Conservation (phyloP, 2,113 vertebrate genomes). For the Megaptera novaeangliae region DNA sequence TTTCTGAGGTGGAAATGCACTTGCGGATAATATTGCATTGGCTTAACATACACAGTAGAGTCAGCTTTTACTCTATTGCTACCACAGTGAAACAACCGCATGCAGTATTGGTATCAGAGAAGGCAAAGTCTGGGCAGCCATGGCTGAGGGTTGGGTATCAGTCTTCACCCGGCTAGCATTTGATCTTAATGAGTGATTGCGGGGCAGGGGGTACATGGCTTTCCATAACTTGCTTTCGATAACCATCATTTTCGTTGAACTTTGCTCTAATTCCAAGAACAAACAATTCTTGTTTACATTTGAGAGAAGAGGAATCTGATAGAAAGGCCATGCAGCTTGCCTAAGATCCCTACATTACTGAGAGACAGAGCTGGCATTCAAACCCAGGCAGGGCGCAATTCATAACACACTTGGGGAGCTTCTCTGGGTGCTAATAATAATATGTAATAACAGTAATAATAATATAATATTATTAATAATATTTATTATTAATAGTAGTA, state of each 20-base stretch:
- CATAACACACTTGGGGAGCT: background rate
- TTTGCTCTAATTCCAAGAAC: background rate
- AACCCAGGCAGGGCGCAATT: background rate
- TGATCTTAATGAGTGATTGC: background rate
- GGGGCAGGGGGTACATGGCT: background rate
- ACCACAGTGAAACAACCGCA: background rate
- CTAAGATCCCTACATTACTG: background rate
- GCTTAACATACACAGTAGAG: background rate
- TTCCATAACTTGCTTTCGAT: background rate
- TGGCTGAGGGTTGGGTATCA: background rate
- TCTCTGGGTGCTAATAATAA: background rate
- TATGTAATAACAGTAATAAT: background rate
- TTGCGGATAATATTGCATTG: background rate
- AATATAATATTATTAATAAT: background rate
- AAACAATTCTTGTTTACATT: background rate
- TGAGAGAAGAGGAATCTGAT: background rate
- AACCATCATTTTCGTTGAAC: background rate
- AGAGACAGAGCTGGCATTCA: background rate
- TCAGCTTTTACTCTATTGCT: background rate
- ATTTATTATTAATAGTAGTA: background rate
- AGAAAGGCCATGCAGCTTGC: background rate
- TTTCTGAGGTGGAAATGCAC: conserved; percentile 11
- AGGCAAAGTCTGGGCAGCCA: background rate
- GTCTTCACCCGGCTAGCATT: background rate
- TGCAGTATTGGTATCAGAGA: background rate